Conservation (phyloP, 2,113 vertebrate genomes). For the Solenodon paradoxus region DNA sequence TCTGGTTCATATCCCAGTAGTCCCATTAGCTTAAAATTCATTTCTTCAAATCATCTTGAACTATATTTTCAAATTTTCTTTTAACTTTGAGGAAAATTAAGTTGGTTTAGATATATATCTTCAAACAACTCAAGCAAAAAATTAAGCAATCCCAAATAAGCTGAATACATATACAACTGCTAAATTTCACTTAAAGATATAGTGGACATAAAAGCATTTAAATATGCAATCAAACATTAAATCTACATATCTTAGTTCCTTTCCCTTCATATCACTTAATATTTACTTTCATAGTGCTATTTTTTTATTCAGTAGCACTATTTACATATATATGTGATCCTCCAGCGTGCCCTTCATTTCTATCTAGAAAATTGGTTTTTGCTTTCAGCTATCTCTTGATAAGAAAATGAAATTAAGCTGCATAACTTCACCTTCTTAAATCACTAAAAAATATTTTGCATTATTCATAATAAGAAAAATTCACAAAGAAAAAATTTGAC, state of each 20-base stretch:
- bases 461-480: conserved; percentile 29
- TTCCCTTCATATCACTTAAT: conserved; percentile 27
- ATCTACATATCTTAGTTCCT: conserved; percentile 23
- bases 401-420: conserved; percentile 46
- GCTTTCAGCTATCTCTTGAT: conserved; percentile 15
- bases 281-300: not conserved
- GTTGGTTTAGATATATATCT: conserved; percentile 36
- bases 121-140: conserved; percentile 29
- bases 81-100: conserved; percentile 47
- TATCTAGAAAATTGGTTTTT: conserved; percentile 34
- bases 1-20: not conserved
- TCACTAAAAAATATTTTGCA: not conserved
- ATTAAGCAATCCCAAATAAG: conserved; percentile 76
- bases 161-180: conserved; percentile 52
- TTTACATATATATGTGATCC: conserved; percentile 31
- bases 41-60: conserved; percentile 24
- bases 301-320: conserved; percentile 33
- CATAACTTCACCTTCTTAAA: conserved; percentile 16
- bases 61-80: conserved; percentile 22
- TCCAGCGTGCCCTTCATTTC: conserved; percentile 24
- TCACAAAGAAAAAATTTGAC: not conserved
- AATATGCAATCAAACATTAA: conserved; percentile 54
- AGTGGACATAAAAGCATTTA: conserved; percentile 72
- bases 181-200: conserved; percentile 29
- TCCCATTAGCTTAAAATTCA: not conserved